These are phyloP conservation scores for Falco peregrinus DNA, from an alignment of 2,797 vertebrate genomes.

Conservation along the genomic window DNA sequence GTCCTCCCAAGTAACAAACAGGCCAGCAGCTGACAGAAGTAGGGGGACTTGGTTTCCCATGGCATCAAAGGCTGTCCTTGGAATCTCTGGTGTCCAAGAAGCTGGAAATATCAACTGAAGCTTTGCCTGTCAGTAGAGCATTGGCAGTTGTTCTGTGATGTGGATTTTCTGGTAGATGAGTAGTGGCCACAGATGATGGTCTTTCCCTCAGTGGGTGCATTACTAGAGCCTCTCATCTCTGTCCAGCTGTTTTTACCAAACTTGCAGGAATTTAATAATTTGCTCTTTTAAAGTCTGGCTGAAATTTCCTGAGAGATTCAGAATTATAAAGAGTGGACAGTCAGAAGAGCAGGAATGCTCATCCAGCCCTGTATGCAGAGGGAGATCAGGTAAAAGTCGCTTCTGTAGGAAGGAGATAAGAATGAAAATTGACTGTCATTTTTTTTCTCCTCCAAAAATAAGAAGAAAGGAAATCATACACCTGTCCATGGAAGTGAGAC, in stretches of 20 bases:
- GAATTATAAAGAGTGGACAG: neutral
- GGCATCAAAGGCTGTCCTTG: neutral
- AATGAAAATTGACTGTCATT: neutral
- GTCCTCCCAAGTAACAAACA: neutral
- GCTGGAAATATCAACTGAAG: neutral
- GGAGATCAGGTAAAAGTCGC: neutral
- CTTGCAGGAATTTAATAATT: neutral
- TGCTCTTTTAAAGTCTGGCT: neutral
- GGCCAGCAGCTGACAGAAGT: neutral
- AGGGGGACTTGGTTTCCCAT: neutral
- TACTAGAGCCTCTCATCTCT: neutral
- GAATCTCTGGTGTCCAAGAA: neutral
- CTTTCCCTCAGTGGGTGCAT: neutral
- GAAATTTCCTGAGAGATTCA: neutral
- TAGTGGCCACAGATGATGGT: neutral
- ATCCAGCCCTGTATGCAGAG: neutral
- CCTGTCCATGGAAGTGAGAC: neutral
- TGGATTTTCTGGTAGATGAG: neutral
- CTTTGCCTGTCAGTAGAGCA: neutral
- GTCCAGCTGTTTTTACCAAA: neutral
- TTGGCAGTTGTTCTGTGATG: neutral
- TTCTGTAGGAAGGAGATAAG: neutral
- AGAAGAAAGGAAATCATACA: neutral
- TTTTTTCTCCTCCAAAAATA: neutral
- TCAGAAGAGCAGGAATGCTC: neutral